A percentile compares a stretch with the other conserved stretches of the same genome.
Evolutionary conservation across 2,888 invertebrate species (phyloP).

Genomic region (Pyrocoelia pectoralis): DNA sequence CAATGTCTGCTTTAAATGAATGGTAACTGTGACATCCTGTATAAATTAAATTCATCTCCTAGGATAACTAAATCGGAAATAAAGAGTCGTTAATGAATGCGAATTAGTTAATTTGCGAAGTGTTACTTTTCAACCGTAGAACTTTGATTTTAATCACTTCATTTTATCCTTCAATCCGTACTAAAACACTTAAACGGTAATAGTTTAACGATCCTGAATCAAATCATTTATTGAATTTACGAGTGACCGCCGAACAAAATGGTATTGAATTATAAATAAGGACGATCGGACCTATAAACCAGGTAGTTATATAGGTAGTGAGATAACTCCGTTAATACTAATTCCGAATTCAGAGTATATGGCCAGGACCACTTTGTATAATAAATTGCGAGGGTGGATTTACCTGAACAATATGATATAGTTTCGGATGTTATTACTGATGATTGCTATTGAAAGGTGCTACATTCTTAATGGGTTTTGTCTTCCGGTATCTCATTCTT

Average conservation of each 20-base stretch:
- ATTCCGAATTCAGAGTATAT: too few relatives aligned
- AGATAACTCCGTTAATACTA: too few relatives aligned
- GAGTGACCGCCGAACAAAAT: background rate
- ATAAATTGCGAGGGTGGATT: too few relatives aligned
- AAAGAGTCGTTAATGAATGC: background rate
- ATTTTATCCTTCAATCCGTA: background rate
- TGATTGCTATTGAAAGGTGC: too few relatives aligned
- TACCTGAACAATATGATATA: too few relatives aligned
- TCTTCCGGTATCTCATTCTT: too few relatives aligned
- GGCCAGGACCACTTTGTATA: too few relatives aligned
- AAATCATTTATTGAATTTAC: background rate
- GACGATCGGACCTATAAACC: background rate
- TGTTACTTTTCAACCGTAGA: background rate
- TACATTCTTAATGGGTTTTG: too few relatives aligned
- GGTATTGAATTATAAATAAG: background rate
- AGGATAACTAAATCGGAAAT: background rate
- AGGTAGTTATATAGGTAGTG: background rate
- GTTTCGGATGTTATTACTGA: too few relatives aligned
- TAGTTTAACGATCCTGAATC: background rate
- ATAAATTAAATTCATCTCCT: slow-evolving; percentile 26
- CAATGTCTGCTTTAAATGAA: slow-evolving; percentile 29
- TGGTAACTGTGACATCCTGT: slow-evolving; percentile 17
- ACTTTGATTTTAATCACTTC: background rate
- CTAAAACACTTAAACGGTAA: background rate
- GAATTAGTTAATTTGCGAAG: background rate